Percentiles rank a stretch among this genome's conserved stretches.
Conservation (phyloP, 92 coral and sea anemone species). For the Hydrozoanthus gracilis region DNA sequence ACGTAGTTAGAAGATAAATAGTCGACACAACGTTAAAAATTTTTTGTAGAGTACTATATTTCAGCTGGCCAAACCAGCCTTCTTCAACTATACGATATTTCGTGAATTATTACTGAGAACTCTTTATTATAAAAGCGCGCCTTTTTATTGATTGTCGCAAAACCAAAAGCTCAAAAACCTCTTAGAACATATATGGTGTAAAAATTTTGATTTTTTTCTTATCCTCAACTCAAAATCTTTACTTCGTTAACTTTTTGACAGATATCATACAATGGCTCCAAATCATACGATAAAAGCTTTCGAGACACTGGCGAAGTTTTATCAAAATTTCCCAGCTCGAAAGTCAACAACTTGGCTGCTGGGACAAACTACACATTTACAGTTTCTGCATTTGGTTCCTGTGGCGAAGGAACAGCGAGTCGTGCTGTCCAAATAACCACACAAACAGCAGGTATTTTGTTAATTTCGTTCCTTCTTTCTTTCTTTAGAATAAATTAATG, state of each 20-base stretch:
- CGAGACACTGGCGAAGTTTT: not conserved
- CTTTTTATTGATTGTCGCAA: too few relatives aligned
- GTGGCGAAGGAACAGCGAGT: slow-evolving; percentile 3
- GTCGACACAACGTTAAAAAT: too few relatives aligned
- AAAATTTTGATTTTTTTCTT: not conserved
- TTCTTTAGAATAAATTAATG: too few relatives aligned
- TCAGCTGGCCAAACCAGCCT: too few relatives aligned
- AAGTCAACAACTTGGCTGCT: not conserved
- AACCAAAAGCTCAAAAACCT: not conserved
- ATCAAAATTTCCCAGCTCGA: not conserved
- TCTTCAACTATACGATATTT: too few relatives aligned
- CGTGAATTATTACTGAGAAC: too few relatives aligned
- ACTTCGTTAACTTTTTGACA: not conserved
- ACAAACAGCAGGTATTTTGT: not conserved
- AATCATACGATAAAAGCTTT: not conserved
- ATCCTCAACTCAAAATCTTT: not conserved
- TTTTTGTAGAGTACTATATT: too few relatives aligned
- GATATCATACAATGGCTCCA: slow-evolving; percentile 16
- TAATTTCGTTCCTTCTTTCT: too few relatives aligned
- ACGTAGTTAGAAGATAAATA: too few relatives aligned
- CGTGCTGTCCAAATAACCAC: not conserved
- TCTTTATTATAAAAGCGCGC: too few relatives aligned
- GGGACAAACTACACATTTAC: slow-evolving; percentile 9
- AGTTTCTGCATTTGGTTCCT: slow-evolving; percentile 9
- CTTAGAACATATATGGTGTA: not conserved